These are phyloP conservation scores for Drosophila setifemur DNA, from an alignment of 1,140 invertebrate species.

Conservation along the genomic window DNA sequence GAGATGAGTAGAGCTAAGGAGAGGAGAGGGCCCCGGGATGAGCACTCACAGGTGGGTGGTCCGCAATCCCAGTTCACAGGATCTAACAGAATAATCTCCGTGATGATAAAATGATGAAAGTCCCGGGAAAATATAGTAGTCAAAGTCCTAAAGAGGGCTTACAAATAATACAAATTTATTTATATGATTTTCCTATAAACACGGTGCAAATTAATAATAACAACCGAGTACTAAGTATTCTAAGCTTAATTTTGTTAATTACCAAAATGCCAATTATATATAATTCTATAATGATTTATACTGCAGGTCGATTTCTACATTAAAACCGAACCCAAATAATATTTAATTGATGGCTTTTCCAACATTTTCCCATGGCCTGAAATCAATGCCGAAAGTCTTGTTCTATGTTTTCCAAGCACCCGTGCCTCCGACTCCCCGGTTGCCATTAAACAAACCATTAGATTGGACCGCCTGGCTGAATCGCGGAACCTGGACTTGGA, in stretches of 20 bases:
- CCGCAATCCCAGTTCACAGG: background rate
- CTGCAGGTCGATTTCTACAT: no score
- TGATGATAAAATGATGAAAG: no score
- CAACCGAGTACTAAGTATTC: no score
- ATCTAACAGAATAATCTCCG: conserved; percentile 9
- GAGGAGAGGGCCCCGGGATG: background rate
- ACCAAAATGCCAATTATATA: no score
- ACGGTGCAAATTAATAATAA: no score
- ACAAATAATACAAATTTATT: no score
- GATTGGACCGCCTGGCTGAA: background rate
- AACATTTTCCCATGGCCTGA: background rate
- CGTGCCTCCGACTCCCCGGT: conserved; percentile 1
- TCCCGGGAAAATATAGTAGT: no score
- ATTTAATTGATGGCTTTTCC: conserved; percentile 22
- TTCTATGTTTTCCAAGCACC: conserved; percentile 8
- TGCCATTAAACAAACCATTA: conserved; percentile 27
- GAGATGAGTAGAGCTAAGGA: background rate
- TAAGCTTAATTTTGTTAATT: no score
- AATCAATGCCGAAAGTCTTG: background rate
- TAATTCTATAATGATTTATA: no score
- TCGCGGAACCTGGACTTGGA: background rate
- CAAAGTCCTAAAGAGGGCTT: no score
- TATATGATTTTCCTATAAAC: no score
- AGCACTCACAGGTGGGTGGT: conserved; percentile 43
- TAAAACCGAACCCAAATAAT: background rate